Evolutionary conservation across 2,888 invertebrate species (phyloP), one percentile per base, ranked within the genome.

Genomic region (Spilarctia lutea): DNA sequence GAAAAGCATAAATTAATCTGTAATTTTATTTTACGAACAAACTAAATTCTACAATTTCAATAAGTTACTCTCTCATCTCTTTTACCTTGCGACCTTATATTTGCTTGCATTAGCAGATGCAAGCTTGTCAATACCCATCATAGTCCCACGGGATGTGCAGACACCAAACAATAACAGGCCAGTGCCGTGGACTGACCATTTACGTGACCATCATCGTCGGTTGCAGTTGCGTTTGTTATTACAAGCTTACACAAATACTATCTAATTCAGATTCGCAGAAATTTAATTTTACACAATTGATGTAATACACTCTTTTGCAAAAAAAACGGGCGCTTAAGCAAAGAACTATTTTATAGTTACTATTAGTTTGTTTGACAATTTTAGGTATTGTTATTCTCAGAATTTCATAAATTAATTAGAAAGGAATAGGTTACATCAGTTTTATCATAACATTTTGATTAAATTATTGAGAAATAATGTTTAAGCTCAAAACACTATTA

Each of bases 101-200:
- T 89, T 88, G 87, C 90, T 91, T 91, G 92, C 91, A 88, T 85
- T 87, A 90, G 90, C 94, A 94, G 94, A 94, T 94, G 94, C 93
- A 92, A 93, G 87, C 79, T 83, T 83, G 85, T 88, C 87, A 87
- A 73, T 82, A 82, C 82, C 83, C 81, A 80, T 87, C 85, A 83
- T 30, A 79, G 83, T 92, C 71, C 68, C 75, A 65, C 52, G 90
- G 89, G 91, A 91, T 86, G 85, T 84, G 80, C 87, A 86, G 90
- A 89, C 74, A 75, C 84, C 83, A 85, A 76, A 83, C 91, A 69
- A 75, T 72, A 72, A 72, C 67, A 65, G 20, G n/a, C 42, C 56
- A 27, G 65, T 30, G 30, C 30, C 45, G 16, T 69, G 74, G 39
- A 52, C 65, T n/a, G 68, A 35, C 67, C 67, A 45, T 68, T 60